Base-by-base conservation (phyloP, 92 coral and sea anemone species). In the Palythoa heliodiscus region DNA sequence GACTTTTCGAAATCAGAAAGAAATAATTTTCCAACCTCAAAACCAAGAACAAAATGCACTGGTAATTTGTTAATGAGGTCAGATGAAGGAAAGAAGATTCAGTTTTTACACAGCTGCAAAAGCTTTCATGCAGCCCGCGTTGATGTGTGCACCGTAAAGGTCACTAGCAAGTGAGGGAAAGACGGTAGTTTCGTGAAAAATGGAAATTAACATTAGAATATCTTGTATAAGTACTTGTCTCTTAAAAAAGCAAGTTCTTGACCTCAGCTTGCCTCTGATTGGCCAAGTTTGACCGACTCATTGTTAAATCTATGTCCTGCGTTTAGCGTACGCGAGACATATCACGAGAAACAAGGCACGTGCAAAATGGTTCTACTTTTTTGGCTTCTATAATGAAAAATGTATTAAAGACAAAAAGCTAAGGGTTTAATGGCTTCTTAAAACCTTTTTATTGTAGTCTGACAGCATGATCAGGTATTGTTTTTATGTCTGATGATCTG, bases 391-490 rank as follows among this genome's bases (percentile, higher is more conserved):
- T 83, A 77, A 77, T 88, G 85, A 88, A 83, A 75, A 80, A 67
- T 71, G 24, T 78, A 63, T 83, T 82, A 13, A 85, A 83, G 86
- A 70, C 83, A 82, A 87, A 82, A 90, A 73, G 72, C 37, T 82
- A 58, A 52, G 71, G 77, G 79, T 47, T 88, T 90, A 89, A 88
- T 88, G 88, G 89, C 93, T 87, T 87, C 91, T 90, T 77, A 90
- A 76, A 78, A 82, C 72, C 89, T 83, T 90, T 80, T 57, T 58
- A 54, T 53, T 73, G 72, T 52, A 73, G 67, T 78, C 84, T 92
- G 92, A 71, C 92, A 93, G 87, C 92, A 92, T 94, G 86, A 90
- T 83, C 89, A 72, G 78, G 86, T 89, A 94, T 92, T 94, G 95
- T 94, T 82, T 75, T 61, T 76, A 63, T 83, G 85, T 77, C 95